phyloP scores from a whole-genome alignment of 2,113 vertebrate species.

The Actenoides hombroni region DNA sequence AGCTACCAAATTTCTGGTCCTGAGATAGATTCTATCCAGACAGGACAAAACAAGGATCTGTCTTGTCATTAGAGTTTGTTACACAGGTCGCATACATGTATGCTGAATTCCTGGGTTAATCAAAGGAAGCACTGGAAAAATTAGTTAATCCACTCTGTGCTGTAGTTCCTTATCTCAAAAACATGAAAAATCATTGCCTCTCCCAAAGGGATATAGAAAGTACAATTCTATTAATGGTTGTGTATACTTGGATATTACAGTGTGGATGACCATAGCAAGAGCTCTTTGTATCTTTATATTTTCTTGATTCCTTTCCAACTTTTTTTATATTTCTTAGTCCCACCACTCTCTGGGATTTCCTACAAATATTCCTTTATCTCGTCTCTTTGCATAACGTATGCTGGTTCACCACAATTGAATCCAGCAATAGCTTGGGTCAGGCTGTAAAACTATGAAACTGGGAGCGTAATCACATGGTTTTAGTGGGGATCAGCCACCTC shows the following conservation, averaged over 20 bases:
- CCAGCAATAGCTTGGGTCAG: neutral
- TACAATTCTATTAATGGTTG: neutral
- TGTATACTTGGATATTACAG: neutral
- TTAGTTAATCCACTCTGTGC: neutral
- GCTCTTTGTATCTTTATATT: neutral
- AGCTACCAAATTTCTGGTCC: neutral
- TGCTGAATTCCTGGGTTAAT: neutral
- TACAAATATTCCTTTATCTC: neutral
- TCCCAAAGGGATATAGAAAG: neutral
- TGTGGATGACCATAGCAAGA: neutral
- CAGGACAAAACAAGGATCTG: neutral
- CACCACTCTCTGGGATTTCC: neutral
- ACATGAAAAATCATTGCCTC: neutral
- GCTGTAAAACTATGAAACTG: neutral
- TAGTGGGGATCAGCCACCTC: neutral
- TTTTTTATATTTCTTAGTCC: neutral
- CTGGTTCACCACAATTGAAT: neutral
- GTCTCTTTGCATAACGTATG: rapidly evolving
- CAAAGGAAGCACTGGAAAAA: neutral
- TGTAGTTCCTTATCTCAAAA: neutral
- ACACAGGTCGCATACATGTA: neutral
- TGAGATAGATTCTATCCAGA: neutral
- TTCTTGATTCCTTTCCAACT: neutral
- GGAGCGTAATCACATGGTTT: neutral
- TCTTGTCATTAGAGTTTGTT: neutral